Evolutionary conservation across 2,113 vertebrate species (phyloP), one percentile per base, ranked within the genome.

Genomic region (Fulica atra): DNA sequence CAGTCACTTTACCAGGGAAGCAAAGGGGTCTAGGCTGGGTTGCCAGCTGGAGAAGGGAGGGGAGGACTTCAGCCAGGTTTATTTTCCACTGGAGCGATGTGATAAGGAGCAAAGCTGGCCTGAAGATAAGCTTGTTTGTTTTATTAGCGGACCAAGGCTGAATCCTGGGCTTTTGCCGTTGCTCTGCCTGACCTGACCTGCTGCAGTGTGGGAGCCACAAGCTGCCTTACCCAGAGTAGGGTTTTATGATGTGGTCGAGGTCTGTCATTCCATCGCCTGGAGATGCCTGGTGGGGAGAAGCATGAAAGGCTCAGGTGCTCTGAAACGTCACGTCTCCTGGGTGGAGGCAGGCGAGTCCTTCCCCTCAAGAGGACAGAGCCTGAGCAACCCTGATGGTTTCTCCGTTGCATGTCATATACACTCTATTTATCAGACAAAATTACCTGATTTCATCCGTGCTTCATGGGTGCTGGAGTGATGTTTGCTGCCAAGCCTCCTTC

Each of bases 21-120:
- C 24, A 83, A 1, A 14, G 4, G 15, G 21, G n/a, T 51, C 9
- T 4, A 13, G 86, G 38, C 3, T n/a, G 51, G 46, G 60, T 33
- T 54, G 10, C 9, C 13, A 25, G 46, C 71, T 36, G 44, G 57
- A 63, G 25, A 65, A 56, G 7, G 42, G 36, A 56, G 16, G 5
- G 36, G 25, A 61, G 20, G 35, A 4, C 83, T n/a, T 64, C 60
- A 46, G 23, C 24, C 4, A 0, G 4, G 33, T 1, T 0, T 29
- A 20, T 80, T 87, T 86, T 86, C 70, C 40, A 42, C 57, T 33
- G 13, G 79, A 84, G 18, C 2, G 0, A 16, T 0, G 6, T 3
- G 82, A 65, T 81, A 80, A 82, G 74, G 44, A 82, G 88, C 24
- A 48, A 77, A 89, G 29, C 8, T 29, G 0, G 0, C 0, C 0